Conservation (phyloP, 2,888 invertebrate genomes). For the Caenorhabditis zanzibari region DNA sequence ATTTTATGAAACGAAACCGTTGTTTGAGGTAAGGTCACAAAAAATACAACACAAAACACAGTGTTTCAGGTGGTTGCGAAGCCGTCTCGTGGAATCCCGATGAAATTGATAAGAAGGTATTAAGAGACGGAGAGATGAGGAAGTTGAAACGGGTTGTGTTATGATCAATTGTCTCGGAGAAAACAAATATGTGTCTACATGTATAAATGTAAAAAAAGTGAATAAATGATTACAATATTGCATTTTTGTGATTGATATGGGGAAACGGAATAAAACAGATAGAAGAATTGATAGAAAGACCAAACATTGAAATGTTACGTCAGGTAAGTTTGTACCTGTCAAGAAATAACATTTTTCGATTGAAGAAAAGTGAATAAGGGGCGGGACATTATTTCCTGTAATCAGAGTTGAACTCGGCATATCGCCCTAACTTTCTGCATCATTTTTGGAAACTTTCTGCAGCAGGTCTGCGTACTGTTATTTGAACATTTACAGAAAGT, state of each 20-base stretch:
- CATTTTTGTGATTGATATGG: neutral
- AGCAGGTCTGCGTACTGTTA: no score
- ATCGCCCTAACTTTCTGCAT: no score
- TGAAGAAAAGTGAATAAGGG: no score
- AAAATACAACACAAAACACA: neutral
- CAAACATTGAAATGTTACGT: constrained; percentile 1
- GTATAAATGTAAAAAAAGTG: constrained; percentile 15
- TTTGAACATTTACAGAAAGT: no score
- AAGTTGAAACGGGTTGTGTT: constrained; percentile 32
- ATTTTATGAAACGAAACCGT: constrained; percentile 34
- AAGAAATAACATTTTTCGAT: neutral
- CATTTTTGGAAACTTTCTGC: no score
- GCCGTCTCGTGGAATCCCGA: constrained; percentile 50
- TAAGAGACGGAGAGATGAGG: neutral
- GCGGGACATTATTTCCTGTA: no score
- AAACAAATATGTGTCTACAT: neutral
- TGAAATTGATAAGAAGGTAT: constrained; percentile 37
- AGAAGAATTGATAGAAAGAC: neutral
- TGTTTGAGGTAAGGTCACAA: constrained; percentile 30
- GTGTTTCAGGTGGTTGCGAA: constrained; percentile 41
- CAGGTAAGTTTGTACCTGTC: neutral
- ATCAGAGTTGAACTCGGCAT: no score
- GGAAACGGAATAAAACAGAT: neutral
- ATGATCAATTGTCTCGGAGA: neutral
- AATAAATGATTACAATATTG: constrained; percentile 23